Conservation (phyloP, 1,140 invertebrate species). For the Drosophila asahinai region DNA sequence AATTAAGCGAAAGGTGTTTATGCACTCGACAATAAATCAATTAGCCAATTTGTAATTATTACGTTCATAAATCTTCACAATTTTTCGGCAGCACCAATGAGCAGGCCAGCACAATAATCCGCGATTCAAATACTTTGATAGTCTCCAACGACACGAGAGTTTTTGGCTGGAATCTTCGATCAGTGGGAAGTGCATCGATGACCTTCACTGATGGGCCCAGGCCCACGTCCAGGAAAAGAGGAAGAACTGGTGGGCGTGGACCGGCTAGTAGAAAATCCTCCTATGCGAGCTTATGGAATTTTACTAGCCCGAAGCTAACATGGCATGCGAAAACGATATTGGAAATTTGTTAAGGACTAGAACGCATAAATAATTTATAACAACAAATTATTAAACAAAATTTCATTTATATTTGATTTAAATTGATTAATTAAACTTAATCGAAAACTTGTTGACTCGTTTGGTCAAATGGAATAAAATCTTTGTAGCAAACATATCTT, state of each 20-base stretch:
- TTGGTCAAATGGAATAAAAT: no score
- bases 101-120: conserved; percentile 26
- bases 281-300: conserved; percentile 16
- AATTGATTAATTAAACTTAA: no score
- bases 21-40: conserved; percentile 84
- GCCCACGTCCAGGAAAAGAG: not conserved
- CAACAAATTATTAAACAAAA: no score
- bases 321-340: conserved; percentile 5
- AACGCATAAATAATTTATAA: not conserved
- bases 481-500: no score
- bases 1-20: conserved; percentile 82
- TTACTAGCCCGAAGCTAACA: not conserved
- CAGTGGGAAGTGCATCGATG: conserved; percentile 22
- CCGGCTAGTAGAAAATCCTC: conserved; percentile 19
- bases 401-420: no score
- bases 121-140: conserved; percentile 62
- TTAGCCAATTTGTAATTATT: conserved; percentile 85
- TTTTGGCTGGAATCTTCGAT: conserved; percentile 9
- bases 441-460: no score
- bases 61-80: conserved; percentile 79
- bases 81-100: conserved; percentile 45
- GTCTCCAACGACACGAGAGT: conserved; percentile 28
- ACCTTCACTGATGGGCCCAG: conserved; percentile 10
- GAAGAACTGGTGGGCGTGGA: conserved; percentile 19
- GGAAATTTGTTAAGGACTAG: not conserved